Percentiles rank a stretch among this genome's conserved stretches.
These are phyloP conservation scores for Campylomormyrus tamandua DNA, from an alignment of 2,113 vertebrate genomes.

Conservation along the genomic window DNA sequence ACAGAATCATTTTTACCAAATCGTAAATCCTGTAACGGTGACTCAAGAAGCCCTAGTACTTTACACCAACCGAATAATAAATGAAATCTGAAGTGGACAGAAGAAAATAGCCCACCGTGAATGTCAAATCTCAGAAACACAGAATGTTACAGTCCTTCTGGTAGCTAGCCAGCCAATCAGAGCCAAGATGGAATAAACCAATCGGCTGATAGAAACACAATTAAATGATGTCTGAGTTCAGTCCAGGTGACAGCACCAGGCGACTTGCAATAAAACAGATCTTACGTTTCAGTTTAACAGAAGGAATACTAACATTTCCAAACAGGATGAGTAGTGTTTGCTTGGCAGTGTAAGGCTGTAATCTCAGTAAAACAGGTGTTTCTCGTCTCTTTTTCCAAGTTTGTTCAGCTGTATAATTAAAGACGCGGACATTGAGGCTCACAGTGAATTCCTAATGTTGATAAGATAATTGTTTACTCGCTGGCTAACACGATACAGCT, in stretches of 20 bases:
- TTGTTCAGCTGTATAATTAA: conserved; percentile 14
- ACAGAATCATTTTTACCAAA: not conserved
- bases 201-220: not conserved
- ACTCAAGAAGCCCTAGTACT: not conserved
- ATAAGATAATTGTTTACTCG: conserved; percentile 14
- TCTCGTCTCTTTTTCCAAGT: not conserved
- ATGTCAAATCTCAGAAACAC: not conserved
- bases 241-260: not conserved
- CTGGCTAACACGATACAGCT: not conserved
- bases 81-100: not conserved
- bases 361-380: conserved; percentile 7
- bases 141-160: not conserved
- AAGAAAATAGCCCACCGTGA: not conserved
- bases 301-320: not conserved
- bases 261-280: not conserved
- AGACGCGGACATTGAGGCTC: not conserved
- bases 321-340: not conserved
- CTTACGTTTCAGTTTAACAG: not conserved
- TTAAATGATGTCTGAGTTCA: not conserved
- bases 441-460: not conserved
- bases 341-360: not conserved
- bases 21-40: not conserved
- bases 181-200: not conserved
- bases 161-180: not conserved
- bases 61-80: not conserved